Evolutionary conservation across 2,888 invertebrate species (phyloP), one percentile per base, ranked within the genome.

Genomic region (Atrina japonica): DNA sequence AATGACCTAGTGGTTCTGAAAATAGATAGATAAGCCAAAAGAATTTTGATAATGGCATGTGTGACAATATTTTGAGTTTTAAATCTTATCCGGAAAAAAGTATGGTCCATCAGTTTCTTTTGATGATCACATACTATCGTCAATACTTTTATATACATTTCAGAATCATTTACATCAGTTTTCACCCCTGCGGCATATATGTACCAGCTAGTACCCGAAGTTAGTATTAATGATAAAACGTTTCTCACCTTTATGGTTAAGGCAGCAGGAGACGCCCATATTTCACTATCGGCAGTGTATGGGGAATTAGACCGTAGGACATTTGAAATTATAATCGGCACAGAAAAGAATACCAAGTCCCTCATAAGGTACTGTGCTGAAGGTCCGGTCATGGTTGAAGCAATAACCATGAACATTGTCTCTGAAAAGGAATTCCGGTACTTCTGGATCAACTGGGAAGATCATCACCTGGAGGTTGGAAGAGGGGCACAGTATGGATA

Each of bases 101-200:
- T n/a, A n/a, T n/a, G n/a, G n/a, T n/a, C n/a, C n/a, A n/a, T n/a
- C n/a, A n/a, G n/a, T n/a, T n/a, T n/a, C n/a, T n/a, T n/a, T n/a
- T n/a, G n/a, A n/a, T n/a, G n/a, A n/a, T n/a, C n/a, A n/a, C n/a
- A n/a, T n/a, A n/a, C n/a, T n/a, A n/a, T n/a, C n/a, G n/a, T n/a
- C n/a, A n/a, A n/a, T n/a, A n/a, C n/a, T n/a, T n/a, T n/a, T n/a
- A n/a, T 59, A 59, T 60, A 18, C 41, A 23, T 70, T 75, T 11
- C 80, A 89, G 89, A 87, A 67, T 89, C 88, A 68, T 89, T 88
- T 72, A 87, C 87, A 23, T 87, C 88, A 6, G 86, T 89, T 3
- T 85, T 87, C 61, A 89, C 89, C 7, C 88, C 88, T 1, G 85
- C 86, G 56, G 70, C 82, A 21, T 89, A 88, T 77, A 83, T 83